Evolutionary conservation across 2,797 vertebrate species (phyloP).

Genomic region (Malacoraja senta): DNA sequence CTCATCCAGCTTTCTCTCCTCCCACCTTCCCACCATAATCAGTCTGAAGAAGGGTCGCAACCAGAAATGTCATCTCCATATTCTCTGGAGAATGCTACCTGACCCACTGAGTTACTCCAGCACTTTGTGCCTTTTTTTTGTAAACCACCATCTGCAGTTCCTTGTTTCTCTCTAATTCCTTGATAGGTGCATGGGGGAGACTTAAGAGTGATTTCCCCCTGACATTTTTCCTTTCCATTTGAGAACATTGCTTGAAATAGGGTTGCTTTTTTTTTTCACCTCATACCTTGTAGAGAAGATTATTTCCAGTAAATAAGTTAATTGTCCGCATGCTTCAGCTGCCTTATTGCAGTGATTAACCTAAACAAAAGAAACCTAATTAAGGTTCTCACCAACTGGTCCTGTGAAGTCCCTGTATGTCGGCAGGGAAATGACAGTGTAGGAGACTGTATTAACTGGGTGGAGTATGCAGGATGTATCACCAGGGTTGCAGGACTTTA

Average conservation of each 20-base stretch:
- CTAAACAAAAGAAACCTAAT: neutral
- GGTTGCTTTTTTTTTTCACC: neutral
- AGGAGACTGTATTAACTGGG: conserved; percentile 78
- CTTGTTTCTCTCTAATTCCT: no score
- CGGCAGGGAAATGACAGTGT: conserved; percentile 87
- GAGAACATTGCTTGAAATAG: neutral
- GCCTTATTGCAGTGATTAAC: neutral
- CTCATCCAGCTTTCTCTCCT: no score
- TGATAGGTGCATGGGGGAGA: neutral
- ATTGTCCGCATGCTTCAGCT: neutral
- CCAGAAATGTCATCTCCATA: no score
- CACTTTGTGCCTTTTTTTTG: no score
- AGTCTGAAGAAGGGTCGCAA: no score
- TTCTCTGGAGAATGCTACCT: no score
- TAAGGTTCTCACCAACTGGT: conserved; percentile 73
- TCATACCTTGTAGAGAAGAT: neutral
- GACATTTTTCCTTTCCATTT: neutral
- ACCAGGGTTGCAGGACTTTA: conserved; percentile 77
- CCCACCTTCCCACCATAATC: no score
- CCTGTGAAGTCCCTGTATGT: conserved; percentile 82
- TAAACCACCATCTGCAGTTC: no score
- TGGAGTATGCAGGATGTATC: conserved; percentile 73
- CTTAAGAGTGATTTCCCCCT: neutral
- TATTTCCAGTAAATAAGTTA: neutral
- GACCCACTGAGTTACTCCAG: no score